phyloP scores from a whole-genome alignment of 2,888 invertebrate genomes.

The Pseudococcus jackbeardsleyi region DNA sequence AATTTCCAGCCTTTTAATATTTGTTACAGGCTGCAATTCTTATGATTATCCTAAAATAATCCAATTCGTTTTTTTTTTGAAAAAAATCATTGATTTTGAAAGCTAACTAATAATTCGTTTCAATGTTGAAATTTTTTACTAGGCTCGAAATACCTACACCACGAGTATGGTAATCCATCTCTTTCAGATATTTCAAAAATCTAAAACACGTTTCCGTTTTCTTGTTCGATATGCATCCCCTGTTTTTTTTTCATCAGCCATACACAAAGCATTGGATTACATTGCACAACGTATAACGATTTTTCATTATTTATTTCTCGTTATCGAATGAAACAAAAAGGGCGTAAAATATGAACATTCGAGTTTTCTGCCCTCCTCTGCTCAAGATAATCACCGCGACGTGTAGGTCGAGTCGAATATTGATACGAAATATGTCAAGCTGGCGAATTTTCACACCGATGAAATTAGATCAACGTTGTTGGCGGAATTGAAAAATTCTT shows the following conservation, averaged over 20 bases:
- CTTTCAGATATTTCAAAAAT: background rate
- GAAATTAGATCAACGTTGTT: background rate
- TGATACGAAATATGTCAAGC: background rate
- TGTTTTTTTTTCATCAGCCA: background rate
- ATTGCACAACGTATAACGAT: background rate
- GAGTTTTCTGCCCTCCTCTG: background rate
- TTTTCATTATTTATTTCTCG: slow-evolving; percentile 6
- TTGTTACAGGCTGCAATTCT: background rate
- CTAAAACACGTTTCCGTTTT: background rate
- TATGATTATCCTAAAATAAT: background rate
- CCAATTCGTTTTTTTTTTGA: background rate
- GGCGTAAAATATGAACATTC: background rate
- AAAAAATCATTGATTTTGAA: background rate
- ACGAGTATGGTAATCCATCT: background rate
- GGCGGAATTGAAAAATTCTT: background rate
- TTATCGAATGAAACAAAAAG: background rate
- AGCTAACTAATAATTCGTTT: background rate
- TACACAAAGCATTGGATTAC: background rate
- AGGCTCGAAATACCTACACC: background rate
- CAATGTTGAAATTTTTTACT: background rate
- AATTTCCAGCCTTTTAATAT: background rate
- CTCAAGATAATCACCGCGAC: background rate
- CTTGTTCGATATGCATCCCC: background rate
- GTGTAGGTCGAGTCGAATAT: background rate
- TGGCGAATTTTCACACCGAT: background rate